Conservation (phyloP, 2,888 invertebrate genomes). For the Drosophila incognita region DNA sequence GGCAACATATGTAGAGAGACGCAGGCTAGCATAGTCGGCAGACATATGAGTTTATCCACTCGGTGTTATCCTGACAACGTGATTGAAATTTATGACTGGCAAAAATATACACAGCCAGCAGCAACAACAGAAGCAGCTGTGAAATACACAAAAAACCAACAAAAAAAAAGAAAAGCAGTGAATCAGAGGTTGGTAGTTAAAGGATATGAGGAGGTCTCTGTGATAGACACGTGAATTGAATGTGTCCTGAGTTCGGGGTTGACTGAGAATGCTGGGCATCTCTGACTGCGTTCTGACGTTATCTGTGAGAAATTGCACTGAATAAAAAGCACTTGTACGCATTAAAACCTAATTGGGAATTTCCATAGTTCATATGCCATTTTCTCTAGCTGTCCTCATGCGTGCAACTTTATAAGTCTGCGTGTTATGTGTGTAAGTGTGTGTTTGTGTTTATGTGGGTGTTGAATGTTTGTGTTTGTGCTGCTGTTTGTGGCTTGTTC, state of each 20-base stretch:
- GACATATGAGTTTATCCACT: constrained; percentile 77
- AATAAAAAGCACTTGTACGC: constrained; percentile 81
- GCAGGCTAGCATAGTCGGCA: constrained; percentile 29
- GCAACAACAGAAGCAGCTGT: constrained; percentile 25
- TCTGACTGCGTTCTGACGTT: constrained; percentile 16
- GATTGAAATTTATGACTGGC: constrained; percentile 81
- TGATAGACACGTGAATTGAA: constrained; percentile 69
- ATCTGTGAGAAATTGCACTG: constrained; percentile 78
- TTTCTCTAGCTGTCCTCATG: constrained; percentile 55
- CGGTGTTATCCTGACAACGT: constrained; percentile 80
- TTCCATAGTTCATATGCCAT: constrained; percentile 81
- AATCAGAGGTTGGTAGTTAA: neutral
- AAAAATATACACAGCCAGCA: constrained; percentile 63
- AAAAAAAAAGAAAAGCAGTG: neutral
- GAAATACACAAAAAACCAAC: constrained; percentile 3
- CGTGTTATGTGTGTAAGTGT: constrained; percentile 14
- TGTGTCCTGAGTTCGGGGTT: constrained; percentile 20
- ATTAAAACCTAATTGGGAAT: constrained; percentile 82
- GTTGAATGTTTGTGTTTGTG: constrained; percentile 28
- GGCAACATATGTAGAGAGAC: constrained; percentile 64
- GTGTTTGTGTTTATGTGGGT: constrained; percentile 25
- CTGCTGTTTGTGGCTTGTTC: constrained; percentile 67
- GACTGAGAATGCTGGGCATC: constrained; percentile 6
- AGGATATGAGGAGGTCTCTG: constrained; percentile 2
- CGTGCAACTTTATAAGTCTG: neutral